Evolutionary conservation across 2,113 vertebrate genomes (phyloP), one percentile per base, ranked within the genome.

Genomic region (Prochilodus magdalenae): DNA sequence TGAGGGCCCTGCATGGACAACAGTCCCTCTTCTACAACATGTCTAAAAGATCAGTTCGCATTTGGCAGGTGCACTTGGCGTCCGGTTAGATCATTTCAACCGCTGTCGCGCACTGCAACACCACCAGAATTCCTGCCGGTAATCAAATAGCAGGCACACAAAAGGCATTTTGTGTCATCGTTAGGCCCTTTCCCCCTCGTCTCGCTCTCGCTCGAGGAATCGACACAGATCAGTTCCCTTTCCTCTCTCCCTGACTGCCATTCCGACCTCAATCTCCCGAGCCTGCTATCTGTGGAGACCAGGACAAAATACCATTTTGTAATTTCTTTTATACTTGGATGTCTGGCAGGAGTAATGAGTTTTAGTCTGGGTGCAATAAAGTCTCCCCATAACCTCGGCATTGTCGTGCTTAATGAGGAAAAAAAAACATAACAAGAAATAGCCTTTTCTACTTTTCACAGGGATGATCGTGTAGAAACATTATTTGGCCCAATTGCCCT

Each of bases 401-500:
- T 92, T 92, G 90, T 93, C 89, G 89, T 88, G 83, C 87, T 87
- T 91, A 92, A 93, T 90, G 92, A 92, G 87, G 85, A 86, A 89
- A 88, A 87, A 85, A 83, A 70, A 80, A 87, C 82, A 79, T 84
- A 89, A 88, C 79, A 88, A 89, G 88, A 91, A 93, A 92, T 87
- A 83, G 87, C 76, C 88, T 86, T 90, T 90, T 92, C 92, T 89
- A 88, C n/a, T 84, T 77, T 83, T 80, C 65, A 88, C 90, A 83
- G 87, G 67, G 88, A 90, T 85, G 91, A 93, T 92, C 90, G 88
- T 90, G 90, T 79, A 88, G 91, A 93, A 92, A 94, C 90, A 92
- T 94, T 92, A 94, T 92, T 91, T 89, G 91, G 90, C 91, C 91
- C 92, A 92, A 92, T 93, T 91, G 91, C 91, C 91, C 89, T 87